Conservation (phyloP, 2,113 vertebrate species). For the Cheirogaleus medius region DNA sequence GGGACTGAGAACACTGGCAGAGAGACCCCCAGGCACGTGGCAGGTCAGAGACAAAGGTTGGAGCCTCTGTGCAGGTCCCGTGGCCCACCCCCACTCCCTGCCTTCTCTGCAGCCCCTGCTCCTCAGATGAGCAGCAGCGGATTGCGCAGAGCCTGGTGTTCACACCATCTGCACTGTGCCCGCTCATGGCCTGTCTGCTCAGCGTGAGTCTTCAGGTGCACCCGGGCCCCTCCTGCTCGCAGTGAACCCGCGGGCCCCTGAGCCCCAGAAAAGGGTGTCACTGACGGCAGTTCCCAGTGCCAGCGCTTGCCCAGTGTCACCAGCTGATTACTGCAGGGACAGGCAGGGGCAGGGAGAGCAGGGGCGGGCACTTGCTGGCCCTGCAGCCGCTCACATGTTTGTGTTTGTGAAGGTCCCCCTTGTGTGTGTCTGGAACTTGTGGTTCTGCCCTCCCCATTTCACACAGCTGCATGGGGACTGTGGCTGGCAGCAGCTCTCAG, state of each 20-base stretch:
- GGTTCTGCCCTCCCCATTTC: not conserved
- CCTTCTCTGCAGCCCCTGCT: not conserved
- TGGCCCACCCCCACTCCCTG: not conserved
- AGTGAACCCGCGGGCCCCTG: not conserved
- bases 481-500: not conserved
- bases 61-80: too few species aligned
- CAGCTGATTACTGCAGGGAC: not conserved
- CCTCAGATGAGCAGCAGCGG: not conserved
- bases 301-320: not conserved
- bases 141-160: too few species aligned
- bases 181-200: not conserved
- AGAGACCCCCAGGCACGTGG: not conserved
- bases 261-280: not conserved
- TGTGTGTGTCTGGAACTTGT: not conserved
- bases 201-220: not conserved
- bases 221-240: not conserved
- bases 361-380: not conserved
- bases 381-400: not conserved
- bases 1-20: not conserved
- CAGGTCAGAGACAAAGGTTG: not conserved
- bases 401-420: not conserved
- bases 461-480: not conserved
- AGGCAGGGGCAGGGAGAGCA: too few species aligned
- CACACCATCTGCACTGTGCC: fast-evolving
- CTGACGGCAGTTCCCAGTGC: not conserved